A percentile compares a stretch with the other conserved stretches of the same genome.
Evolutionary conservation across 2,888 invertebrate genomes (phyloP).

Genomic region (Phragmatobia fuliginosa): DNA sequence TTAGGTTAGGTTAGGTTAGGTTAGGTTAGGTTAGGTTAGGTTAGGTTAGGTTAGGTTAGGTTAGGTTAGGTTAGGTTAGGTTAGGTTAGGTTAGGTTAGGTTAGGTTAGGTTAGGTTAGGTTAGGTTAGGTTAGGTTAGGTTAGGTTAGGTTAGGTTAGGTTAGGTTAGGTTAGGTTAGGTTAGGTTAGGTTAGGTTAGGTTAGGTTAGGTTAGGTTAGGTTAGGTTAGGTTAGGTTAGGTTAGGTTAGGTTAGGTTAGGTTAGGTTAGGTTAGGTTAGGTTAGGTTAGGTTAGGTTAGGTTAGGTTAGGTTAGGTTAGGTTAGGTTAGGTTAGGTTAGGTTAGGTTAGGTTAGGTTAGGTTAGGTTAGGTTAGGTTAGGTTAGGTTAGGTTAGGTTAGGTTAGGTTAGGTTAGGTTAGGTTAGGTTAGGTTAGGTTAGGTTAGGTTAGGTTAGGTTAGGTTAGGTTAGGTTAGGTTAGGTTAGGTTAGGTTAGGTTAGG

Average conservation of each 20-base stretch:
- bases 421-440: conserved; percentile 19
- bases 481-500: conserved; percentile 19
- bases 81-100: conserved; percentile 19
- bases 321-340: conserved; percentile 19
- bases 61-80: conserved; percentile 19
- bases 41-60: conserved; percentile 19
- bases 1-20: conserved; percentile 19
- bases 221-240: conserved; percentile 19
- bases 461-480: conserved; percentile 19
- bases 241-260: conserved; percentile 18
- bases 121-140: conserved; percentile 19
- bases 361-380: conserved; percentile 19
- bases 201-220: conserved; percentile 18
- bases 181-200: conserved; percentile 19
- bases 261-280: conserved; percentile 19
- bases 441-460: conserved; percentile 19
- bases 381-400: conserved; percentile 19
- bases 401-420: conserved; percentile 19
- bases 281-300: conserved; percentile 19
- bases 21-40: conserved; percentile 19
- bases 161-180: conserved; percentile 19
- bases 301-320: conserved; percentile 19
- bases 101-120: conserved; percentile 19
- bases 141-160: conserved; percentile 19
- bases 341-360: conserved; percentile 19